Conservation (phyloP, 2,797 vertebrate species). For the Helarctos malayanus region DNA sequence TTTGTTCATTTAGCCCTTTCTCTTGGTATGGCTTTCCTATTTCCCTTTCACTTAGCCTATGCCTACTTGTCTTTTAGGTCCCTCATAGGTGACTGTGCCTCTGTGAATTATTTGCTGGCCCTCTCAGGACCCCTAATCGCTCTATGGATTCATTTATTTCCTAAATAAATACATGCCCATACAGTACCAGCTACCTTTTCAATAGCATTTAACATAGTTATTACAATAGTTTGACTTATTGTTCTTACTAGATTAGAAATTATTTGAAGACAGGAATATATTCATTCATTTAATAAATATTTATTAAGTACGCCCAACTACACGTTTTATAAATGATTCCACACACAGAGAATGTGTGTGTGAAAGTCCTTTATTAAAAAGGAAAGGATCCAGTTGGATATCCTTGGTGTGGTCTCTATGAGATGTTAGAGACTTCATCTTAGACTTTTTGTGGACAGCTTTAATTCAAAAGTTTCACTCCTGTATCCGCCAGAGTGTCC, state of each 20-base stretch:
- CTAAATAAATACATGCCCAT: background rate
- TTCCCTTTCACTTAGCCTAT: background rate
- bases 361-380: background rate
- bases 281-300: background rate
- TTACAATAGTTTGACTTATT: background rate
- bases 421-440: background rate
- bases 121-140: background rate
- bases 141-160: background rate
- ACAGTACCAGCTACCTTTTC: background rate
- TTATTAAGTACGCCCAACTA: background rate
- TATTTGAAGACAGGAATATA: background rate
- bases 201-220: background rate
- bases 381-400: background rate
- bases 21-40: background rate
- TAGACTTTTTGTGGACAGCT: background rate
- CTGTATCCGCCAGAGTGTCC: background rate
- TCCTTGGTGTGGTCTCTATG: background rate
- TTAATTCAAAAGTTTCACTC: constrained; percentile 9
- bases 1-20: background rate
- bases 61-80: background rate
- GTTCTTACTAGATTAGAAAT: background rate
- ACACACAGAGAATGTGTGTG: background rate
- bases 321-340: background rate
- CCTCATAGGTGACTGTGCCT: background rate
- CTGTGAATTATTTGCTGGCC: background rate